Percentiles rank a stretch among this genome's conserved stretches.
phyloP scores from a whole-genome alignment of 2,113 vertebrate genomes.

The Rhinolophus ferrumequinum region DNA sequence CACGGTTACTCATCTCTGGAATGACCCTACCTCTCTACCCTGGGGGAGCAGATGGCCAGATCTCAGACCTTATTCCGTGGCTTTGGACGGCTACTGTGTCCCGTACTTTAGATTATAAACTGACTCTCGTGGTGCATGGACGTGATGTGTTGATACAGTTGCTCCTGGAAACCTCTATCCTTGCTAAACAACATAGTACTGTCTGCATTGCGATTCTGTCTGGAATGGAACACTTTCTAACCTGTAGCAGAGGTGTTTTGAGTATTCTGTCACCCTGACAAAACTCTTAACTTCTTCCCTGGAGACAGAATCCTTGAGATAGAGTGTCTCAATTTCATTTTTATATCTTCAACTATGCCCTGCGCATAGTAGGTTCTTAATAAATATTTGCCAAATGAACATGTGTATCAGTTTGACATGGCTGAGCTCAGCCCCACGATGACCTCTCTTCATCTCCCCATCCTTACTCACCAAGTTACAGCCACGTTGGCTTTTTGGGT shows the following conservation, averaged over 20 bases:
- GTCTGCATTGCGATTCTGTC: neutral
- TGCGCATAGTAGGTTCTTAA: neutral
- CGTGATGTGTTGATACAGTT: neutral
- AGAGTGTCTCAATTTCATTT: neutral
- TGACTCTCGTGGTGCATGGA: neutral
- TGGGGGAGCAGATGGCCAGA: neutral
- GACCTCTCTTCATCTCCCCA: neutral
- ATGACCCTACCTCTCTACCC: neutral
- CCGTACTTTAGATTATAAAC: neutral
- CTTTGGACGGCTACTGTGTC: neutral
- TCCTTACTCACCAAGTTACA: neutral
- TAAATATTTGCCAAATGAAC: neutral
- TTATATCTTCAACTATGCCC: neutral
- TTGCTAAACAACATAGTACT: too few species aligned
- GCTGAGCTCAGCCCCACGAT: too few species aligned
- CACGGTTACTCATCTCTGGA: slow-evolving; percentile 61
- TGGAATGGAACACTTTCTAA: neutral
- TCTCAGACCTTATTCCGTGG: neutral
- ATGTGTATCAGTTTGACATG: neutral
- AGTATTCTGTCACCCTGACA: neutral
- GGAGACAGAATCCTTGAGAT: neutral
- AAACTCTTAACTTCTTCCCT: neutral
- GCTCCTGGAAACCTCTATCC: neutral
- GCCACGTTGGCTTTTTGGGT: neutral
- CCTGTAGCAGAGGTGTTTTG: neutral